Evolutionary conservation across 2,113 vertebrate species (phyloP).

Genomic region (Riparia riparia): DNA sequence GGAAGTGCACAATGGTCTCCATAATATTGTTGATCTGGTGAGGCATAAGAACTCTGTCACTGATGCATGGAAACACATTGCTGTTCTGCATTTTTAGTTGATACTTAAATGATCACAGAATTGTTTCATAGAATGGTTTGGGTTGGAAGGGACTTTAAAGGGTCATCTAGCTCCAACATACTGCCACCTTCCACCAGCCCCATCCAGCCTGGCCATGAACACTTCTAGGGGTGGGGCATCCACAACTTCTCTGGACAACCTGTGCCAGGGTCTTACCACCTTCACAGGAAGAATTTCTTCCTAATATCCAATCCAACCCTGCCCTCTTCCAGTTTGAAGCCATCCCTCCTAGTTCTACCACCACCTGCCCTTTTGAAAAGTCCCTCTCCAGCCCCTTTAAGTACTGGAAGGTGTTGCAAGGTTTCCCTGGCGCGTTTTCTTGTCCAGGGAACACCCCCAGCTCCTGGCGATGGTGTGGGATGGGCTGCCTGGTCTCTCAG

Average conservation of each 20-base stretch:
- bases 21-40: background rate
- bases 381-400: background rate
- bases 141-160: background rate
- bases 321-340: background rate
- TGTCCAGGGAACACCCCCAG: background rate
- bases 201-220: background rate
- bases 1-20: background rate
- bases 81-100: background rate
- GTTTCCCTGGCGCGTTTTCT: background rate
- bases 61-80: background rate
- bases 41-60: background rate
- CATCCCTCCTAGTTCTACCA: background rate
- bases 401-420: too few species aligned
- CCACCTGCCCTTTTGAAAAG: background rate
- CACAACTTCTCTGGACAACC: background rate
- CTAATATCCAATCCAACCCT: background rate
- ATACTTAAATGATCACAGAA: background rate
- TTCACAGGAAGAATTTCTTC: background rate
- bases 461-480: background rate
- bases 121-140: background rate
- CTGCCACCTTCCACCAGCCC: background rate
- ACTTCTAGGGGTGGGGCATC: background rate
- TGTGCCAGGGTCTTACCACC: background rate
- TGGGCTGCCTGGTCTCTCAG: background rate
- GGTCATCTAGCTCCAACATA: background rate